phyloP scores from a whole-genome alignment of 2,888 invertebrate genomes.

The Erpobdella octoculata region DNA sequence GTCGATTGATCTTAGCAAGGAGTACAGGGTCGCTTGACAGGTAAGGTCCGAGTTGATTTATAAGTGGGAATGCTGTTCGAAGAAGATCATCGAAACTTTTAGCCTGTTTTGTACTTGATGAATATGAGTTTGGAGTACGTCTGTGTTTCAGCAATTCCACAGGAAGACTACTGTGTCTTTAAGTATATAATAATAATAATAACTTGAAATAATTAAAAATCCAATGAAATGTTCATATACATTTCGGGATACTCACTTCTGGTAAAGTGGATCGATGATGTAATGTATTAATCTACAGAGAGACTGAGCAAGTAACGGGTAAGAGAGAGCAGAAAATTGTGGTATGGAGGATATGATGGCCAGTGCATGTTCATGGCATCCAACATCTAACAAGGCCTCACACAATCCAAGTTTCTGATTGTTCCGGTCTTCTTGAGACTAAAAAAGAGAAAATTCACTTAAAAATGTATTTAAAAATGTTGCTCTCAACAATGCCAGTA shows the following conservation, averaged over 20 bases:
- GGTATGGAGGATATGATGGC: constrained; percentile 74
- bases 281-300: constrained; percentile 72
- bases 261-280: constrained; percentile 77
- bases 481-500: neutral
- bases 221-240: too few species aligned
- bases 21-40: constrained; percentile 76
- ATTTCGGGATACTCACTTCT: constrained; percentile 42
- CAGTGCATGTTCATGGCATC: constrained; percentile 81
- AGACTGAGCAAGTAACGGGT: constrained; percentile 69
- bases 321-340: constrained; percentile 65
- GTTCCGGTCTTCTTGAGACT: constrained; percentile 28
- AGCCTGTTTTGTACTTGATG: constrained; percentile 55
- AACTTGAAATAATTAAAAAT: too few species aligned
- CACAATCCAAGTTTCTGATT: constrained; percentile 92
- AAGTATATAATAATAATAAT: too few species aligned
- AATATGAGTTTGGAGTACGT: constrained; percentile 16
- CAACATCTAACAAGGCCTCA: constrained; percentile 76
- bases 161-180: constrained; percentile 67
- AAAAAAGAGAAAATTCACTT: neutral
- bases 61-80: neutral
- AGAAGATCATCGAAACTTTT: constrained; percentile 64
- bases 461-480: neutral
- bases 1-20: constrained; percentile 71
- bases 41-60: constrained; percentile 60
- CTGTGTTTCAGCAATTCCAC: constrained; percentile 46